Base-by-base conservation (phyloP, 2,888 invertebrate genomes). In the Cheilosia vulpina region DNA sequence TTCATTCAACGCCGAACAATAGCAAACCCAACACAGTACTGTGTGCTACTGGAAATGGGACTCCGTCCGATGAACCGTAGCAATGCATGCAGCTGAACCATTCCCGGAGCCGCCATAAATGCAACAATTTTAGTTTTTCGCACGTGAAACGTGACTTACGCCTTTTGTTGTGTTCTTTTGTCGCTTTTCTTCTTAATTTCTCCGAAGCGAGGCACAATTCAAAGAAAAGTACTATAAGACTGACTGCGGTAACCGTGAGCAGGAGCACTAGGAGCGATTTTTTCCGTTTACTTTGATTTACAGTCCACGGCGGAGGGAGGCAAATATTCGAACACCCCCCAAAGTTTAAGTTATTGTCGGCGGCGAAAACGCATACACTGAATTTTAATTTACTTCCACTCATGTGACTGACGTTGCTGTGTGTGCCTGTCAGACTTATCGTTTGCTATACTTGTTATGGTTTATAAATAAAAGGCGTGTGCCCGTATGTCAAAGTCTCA, bases 21-120 rank as follows among this genome's bases (percentile, higher is more conserved):
- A 65, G 81, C 43, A 50, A 31, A 60, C 21, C 43, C 24, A 60
- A 21, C 31, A 9, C 38, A 53, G 43, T 17, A 34, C 41, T 55
- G 43, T 47, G 53, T 62, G 62, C 73, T 43, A 41, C 80, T 75
- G 60, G 57, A 76, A 76, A 65, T 69, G 82, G 47, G 27, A 72
- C 77, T 82, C 71, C 60, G 82, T 76, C 77, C 82, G 82, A 82
- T 82, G 82, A 82, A 82, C 82, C 77, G 76, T 43, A 58, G 41
- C 60, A 45, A 76, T 77, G 53, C 82, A 82, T 82, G 82, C 72
- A 72, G 72, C 76, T 31, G 34, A 66, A 60, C 24, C 69, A 71
- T 71, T 71, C 65, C 65, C 60, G 52, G 52, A 71, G 69, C 55
- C 63, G 69, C 65, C 65, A 71, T 71, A 82, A 76, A 82, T 82